These are phyloP conservation scores for Synergus umbraculus DNA, from an alignment of 2,888 invertebrate species.

Conservation along the genomic window DNA sequence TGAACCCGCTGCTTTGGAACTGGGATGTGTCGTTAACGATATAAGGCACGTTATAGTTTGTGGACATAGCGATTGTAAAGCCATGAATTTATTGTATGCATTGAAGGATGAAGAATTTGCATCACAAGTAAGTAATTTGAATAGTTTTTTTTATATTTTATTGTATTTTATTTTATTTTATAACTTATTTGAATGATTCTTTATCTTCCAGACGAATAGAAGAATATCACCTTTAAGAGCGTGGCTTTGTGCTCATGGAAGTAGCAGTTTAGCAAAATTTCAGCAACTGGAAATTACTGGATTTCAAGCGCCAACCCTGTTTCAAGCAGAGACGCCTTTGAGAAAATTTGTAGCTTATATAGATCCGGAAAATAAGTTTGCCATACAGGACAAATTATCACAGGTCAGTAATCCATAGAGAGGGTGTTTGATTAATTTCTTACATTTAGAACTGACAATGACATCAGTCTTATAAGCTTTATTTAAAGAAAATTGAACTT, in stretches of 20 bases:
- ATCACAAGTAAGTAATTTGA: slow-evolving; percentile 79
- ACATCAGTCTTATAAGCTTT: neutral
- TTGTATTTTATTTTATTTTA: slow-evolving; percentile 3
- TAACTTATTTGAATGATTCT: neutral
- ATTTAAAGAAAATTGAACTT: neutral
- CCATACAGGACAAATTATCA: slow-evolving; percentile 93
- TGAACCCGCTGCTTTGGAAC: slow-evolving; percentile 96
- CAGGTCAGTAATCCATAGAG: slow-evolving; percentile 78
- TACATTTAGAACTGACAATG: too few species aligned
- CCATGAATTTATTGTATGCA: slow-evolving; percentile 94
- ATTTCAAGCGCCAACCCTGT: slow-evolving; percentile 86
- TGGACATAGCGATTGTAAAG: slow-evolving; percentile 99
- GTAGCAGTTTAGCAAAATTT: slow-evolving; percentile 89
- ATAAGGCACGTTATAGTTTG: slow-evolving; percentile 96
- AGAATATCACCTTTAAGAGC: slow-evolving; percentile 92
- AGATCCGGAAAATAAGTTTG: slow-evolving; percentile 93
- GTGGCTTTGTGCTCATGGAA: slow-evolving; percentile 94
- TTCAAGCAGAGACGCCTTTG: slow-evolving; percentile 91
- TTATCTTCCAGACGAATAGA: slow-evolving; percentile 82
- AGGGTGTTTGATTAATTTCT: neutral
- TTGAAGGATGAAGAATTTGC: slow-evolving; percentile 89
- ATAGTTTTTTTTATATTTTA: slow-evolving; percentile 1
- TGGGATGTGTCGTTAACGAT: slow-evolving; percentile 94
- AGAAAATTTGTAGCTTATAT: slow-evolving; percentile 95
- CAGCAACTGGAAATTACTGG: slow-evolving; percentile 83